Percentiles rank a stretch among this genome's conserved stretches.
Evolutionary conservation across 2,797 vertebrate species (phyloP).

Genomic region (Buphagus erythrorhynchus): DNA sequence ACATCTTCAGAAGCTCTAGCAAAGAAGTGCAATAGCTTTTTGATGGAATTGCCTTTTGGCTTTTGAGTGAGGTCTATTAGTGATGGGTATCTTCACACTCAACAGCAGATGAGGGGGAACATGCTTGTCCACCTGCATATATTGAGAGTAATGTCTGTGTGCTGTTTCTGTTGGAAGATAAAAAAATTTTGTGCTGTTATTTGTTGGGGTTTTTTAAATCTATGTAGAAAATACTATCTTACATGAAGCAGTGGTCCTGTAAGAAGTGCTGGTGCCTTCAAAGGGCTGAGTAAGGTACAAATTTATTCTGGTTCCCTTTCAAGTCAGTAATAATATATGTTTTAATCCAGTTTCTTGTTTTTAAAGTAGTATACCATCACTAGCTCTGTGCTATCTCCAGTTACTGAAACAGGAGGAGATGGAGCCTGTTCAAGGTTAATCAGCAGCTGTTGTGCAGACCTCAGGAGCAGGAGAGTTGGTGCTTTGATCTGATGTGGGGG

Average conservation of each 20-base stretch:
- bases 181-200: background rate
- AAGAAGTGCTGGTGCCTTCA: background rate
- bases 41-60: background rate
- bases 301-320: background rate
- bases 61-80: background rate
- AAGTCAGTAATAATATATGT: background rate
- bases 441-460: slow-evolving; percentile 36
- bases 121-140: background rate
- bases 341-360: background rate
- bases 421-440: slow-evolving; percentile 55
- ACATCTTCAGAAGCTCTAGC: background rate
- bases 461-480: background rate
- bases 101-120: background rate
- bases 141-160: background rate
- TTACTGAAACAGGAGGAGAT: slow-evolving; percentile 56
- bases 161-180: background rate
- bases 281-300: background rate
- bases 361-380: background rate
- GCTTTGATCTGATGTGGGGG: slow-evolving; percentile 53
- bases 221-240: background rate
- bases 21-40: background rate
- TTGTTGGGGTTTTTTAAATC: fast-evolving
- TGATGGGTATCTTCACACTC: background rate
- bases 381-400: background rate
- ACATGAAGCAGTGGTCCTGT: fast-evolving